Percentiles rank a stretch among this genome's conserved stretches.
Evolutionary conservation across 1,140 invertebrate genomes (phyloP).

Genomic region (Drosophila kohkoa): DNA sequence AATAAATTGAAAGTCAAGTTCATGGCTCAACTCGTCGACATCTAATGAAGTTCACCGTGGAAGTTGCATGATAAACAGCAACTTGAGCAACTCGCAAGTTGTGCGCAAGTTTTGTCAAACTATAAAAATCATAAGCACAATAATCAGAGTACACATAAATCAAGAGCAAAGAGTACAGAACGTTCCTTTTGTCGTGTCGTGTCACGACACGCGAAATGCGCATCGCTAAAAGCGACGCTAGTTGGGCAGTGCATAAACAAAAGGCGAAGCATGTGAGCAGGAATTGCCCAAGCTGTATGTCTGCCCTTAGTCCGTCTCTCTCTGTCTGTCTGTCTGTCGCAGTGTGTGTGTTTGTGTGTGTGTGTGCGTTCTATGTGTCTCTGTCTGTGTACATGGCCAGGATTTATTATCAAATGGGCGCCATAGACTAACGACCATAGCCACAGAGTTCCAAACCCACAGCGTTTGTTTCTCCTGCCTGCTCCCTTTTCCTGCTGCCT

Average conservation of each 20-base stretch:
- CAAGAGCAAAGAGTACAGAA: not conserved
- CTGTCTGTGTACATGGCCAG: slow-evolving; percentile 46
- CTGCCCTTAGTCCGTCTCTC: not conserved
- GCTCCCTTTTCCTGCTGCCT: not conserved
- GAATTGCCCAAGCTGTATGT: slow-evolving; percentile 13
- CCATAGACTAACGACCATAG: slow-evolving; percentile 75
- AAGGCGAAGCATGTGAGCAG: slow-evolving; percentile 38
- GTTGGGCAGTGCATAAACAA: slow-evolving; percentile 73
- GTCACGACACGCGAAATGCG: not conserved
- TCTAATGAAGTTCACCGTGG: too few relatives aligned
- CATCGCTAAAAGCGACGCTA: slow-evolving; percentile 13
- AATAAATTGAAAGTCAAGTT: too few relatives aligned
- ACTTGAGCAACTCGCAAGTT: too few relatives aligned
- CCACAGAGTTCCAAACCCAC: slow-evolving; percentile 46
- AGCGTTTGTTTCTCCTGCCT: slow-evolving; percentile 1
- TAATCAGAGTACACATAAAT: slow-evolving; percentile 11
- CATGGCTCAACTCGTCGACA: too few relatives aligned
- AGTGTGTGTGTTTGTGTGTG: too few relatives aligned
- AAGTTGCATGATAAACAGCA: too few relatives aligned
- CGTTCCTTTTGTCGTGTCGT: not conserved
- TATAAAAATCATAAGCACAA: not conserved
- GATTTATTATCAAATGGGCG: slow-evolving; percentile 82
- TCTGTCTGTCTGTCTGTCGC: slow-evolving; percentile 6
- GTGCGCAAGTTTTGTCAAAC: not conserved
- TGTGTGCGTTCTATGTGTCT: slow-evolving; percentile 22